Base-by-base conservation (phyloP, 2,888 invertebrate genomes). In the Tetrapedia diversipes region DNA sequence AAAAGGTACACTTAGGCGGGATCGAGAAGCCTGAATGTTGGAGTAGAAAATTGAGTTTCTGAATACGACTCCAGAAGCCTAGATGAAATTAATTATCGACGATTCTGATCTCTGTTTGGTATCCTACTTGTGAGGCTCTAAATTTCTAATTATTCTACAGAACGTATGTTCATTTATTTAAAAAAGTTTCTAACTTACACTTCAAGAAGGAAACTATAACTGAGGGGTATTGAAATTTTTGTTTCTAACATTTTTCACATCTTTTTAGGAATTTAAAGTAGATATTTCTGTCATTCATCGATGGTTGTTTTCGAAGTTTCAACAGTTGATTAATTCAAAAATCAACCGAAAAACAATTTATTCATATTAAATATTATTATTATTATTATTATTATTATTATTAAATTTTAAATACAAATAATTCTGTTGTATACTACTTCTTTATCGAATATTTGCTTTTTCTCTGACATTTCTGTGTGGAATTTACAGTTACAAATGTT, bases 71-170 rank as follows among this genome's bases (percentile, higher is more conserved):
- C 22, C 39, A 47, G 4, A 32, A 32, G 22, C 11, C 32, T 39
- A 39, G 47, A 39, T 57, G 59, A 47, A 59, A 59, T 59, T 59
- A 66, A 66, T 29, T 8, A 7, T 32, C 14, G 29, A n/a, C 47
- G 19, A 11, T 65, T 39, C 19, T 19, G 37, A 19, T 37, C 27
- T 22, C 14, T 10, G 19, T 27, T 14, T 49, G 4, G 14, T n/a
- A 32, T 65, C 14, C 22, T 22, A 4, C 1, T 7, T 1, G 11
- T 32, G 54, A 45, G 45, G n/a, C 60, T 49, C 27, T n/a, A 32
- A 11, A 34, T 59, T 66, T 66, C 66, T 59, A 66, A 66, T 66
- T 66, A 66, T 39, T 47, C 47, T 22, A 49, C n/a, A 49, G 32
- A 49, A 39, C 49, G 16, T 14, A 32, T 53, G 19, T 16, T 24